A percentile compares a stretch with the other conserved stretches of the same genome.
phyloP scores from a whole-genome alignment of 2,113 vertebrate genomes.

The Pantherophis guttatus region DNA sequence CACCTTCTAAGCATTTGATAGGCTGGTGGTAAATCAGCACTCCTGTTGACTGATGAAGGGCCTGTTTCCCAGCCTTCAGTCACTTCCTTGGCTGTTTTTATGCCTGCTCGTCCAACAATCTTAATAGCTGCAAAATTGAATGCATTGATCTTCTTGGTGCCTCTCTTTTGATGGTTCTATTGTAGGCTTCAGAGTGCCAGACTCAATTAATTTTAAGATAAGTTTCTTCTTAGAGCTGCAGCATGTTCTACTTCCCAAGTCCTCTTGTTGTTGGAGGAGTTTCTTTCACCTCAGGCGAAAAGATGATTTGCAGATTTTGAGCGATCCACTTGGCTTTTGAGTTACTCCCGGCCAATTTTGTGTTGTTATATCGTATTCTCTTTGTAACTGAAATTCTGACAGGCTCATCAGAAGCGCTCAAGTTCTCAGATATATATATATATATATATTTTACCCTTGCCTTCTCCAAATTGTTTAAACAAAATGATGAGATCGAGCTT shows the following conservation, averaged over 20 bases:
- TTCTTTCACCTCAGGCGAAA: constrained; percentile 45
- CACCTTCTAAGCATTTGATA: too few species aligned
- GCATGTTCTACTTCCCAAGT: constrained; percentile 8
- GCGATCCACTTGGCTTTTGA: constrained; percentile 41
- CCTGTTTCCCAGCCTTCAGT: too few species aligned
- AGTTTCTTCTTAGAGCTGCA: constrained; percentile 4
- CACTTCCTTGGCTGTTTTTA: too few species aligned
- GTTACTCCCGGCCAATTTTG: constrained; percentile 41
- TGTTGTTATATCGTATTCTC: constrained; percentile 34
- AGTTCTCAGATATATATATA: background rate
- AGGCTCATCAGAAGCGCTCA: constrained; percentile 31
- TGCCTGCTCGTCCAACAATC: too few species aligned
- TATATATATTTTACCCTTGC: background rate
- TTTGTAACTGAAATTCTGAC: constrained; percentile 14
- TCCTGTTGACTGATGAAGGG: too few species aligned
- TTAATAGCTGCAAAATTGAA: too few species aligned
- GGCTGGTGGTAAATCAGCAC: too few species aligned
- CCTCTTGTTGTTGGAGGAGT: constrained; percentile 34
- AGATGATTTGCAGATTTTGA: constrained; percentile 21
- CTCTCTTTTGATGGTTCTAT: background rate
- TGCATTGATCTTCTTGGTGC: background rate
- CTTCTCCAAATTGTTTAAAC: constrained; percentile 23
- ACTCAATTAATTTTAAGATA: background rate
- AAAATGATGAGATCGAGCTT: constrained; percentile 29
- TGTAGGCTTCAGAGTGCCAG: background rate